Percentiles rank a stretch among this genome's conserved stretches.
Conservation (phyloP, 2,113 vertebrate genomes). For the Podocnemis expansa region DNA sequence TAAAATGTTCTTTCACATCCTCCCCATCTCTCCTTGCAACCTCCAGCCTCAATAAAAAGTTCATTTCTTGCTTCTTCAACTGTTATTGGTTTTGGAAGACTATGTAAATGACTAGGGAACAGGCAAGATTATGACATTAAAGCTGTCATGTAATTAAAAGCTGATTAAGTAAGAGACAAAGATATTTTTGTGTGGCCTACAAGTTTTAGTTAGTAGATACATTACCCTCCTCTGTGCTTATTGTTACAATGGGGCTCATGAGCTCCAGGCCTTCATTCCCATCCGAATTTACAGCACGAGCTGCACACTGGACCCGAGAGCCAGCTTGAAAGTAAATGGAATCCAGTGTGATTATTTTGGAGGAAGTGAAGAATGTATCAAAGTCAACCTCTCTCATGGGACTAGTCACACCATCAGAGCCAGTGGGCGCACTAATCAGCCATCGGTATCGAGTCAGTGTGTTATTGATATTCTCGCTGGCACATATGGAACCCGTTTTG, state of each 20-base stretch:
- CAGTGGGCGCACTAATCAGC: conserved; percentile 89
- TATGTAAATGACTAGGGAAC: background rate
- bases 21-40: no score
- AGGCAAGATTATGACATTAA: background rate
- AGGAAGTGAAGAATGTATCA: conserved; percentile 95
- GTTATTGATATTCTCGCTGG: conserved; percentile 91
- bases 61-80: background rate
- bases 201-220: background rate
- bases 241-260: conserved; percentile 84
- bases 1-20: background rate
- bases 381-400: conserved; percentile 94
- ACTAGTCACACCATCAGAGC: conserved; percentile 89
- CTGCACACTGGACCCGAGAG: conserved; percentile 91
- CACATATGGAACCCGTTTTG: conserved; percentile 91
- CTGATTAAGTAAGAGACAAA: background rate
- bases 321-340: conserved; percentile 96
- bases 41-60: background rate
- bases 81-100: background rate
- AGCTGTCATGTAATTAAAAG: background rate
- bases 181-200: background rate
- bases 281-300: conserved; percentile 88
- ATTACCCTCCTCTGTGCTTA: conserved; percentile 89
- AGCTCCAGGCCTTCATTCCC: conserved; percentile 91
- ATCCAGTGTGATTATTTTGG: conserved; percentile 92
- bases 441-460: conserved; percentile 92